These are phyloP conservation scores for Uloborus diversus DNA, from an alignment of 1,140 invertebrate species.

Conservation along the genomic window DNA sequence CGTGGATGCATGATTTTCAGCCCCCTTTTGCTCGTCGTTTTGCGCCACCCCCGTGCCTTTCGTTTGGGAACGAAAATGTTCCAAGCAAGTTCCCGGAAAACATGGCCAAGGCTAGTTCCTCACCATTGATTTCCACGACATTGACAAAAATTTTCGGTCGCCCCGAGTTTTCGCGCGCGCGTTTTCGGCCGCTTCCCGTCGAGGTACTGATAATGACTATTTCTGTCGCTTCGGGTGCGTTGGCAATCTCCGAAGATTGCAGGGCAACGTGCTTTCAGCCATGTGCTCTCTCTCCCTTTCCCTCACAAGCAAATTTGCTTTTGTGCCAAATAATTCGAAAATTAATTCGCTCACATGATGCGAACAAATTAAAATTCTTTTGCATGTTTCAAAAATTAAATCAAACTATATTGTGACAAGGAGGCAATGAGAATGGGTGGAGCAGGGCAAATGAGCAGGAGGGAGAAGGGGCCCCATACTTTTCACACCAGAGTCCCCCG, in stretches of 20 bases:
- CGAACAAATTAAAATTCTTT: no score
- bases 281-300: not conserved
- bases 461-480: no score
- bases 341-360: no score
- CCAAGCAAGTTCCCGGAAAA: slow-evolving; percentile 42
- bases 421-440: no score
- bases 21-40: slow-evolving; percentile 28
- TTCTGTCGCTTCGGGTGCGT: no score
- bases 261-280: not conserved
- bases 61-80: slow-evolving; percentile 46
- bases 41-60: slow-evolving; percentile 12
- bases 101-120: slow-evolving; percentile 19
- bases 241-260: not conserved
- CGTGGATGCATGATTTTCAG: slow-evolving; percentile 45
- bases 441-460: no score
- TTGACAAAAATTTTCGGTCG: not conserved
- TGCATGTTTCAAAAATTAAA: no score
- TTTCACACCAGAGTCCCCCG: no score
- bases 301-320: not conserved
- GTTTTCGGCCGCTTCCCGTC: not conserved
- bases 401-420: no score
- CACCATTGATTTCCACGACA: slow-evolving; percentile 43
- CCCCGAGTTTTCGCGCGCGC: not conserved
- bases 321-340: no score
- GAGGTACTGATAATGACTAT: no score